A percentile compares a stretch with the other conserved stretches of the same genome.
Evolutionary conservation across 2,888 invertebrate genomes (phyloP).

Genomic region (Dasypogon diadema): DNA sequence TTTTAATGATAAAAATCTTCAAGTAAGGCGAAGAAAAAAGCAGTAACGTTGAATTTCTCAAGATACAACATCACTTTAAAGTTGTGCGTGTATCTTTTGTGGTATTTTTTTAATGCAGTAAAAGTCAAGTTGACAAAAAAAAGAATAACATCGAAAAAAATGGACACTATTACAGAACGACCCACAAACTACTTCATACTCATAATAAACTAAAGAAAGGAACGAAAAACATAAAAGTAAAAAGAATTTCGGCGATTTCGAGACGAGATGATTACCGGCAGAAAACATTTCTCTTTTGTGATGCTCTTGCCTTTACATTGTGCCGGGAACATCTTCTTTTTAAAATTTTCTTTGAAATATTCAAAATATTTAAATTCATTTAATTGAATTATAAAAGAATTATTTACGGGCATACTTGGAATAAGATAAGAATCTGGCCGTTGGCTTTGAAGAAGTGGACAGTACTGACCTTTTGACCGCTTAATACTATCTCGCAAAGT

Average conservation of each 20-base stretch:
- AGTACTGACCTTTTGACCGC: too few species aligned
- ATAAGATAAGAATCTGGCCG: background rate
- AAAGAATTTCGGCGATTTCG: constrained; percentile 46
- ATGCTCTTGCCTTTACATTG: background rate
- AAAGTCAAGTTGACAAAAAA: constrained; percentile 46
- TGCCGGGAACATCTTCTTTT: constrained; percentile 36
- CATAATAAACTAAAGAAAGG: constrained; percentile 35
- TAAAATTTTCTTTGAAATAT: constrained; percentile 15
- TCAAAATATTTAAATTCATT: constrained; percentile 41
- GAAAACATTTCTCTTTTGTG: constrained; percentile 30
- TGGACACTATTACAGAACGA: constrained; percentile 45
- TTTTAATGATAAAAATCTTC: constrained; percentile 48
- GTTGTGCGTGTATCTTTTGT: constrained; percentile 13
- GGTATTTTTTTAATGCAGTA: constrained; percentile 23
- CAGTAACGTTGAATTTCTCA: constrained; percentile 33
- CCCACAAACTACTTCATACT: constrained; percentile 43
- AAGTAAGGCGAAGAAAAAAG: constrained; percentile 8
- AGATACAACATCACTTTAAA: constrained; percentile 31
- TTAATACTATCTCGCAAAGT: too few species aligned
- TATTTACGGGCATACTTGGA: background rate
- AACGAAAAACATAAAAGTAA: constrained; percentile 17
- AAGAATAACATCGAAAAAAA: constrained; percentile 21
- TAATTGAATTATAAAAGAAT: constrained; percentile 34
- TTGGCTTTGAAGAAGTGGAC: background rate
- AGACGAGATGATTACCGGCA: constrained; percentile 29